phyloP scores from a whole-genome alignment of 2,888 invertebrate genomes.

The Allophyes oxyacanthae region DNA sequence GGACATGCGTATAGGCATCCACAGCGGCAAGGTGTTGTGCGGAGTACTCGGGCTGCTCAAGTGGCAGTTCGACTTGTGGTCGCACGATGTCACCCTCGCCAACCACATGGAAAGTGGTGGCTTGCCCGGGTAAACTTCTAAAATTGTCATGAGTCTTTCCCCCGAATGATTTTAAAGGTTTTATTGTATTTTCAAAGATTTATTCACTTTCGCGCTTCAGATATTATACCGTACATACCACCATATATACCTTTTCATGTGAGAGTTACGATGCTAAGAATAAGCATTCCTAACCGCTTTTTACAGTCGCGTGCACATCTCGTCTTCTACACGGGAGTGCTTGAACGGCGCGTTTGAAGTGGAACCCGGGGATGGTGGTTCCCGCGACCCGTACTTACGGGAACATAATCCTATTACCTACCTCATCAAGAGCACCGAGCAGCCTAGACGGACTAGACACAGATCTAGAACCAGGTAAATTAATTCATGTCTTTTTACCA shows the following conservation, averaged over 20 bases:
- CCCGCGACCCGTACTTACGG: conserved; percentile 94
- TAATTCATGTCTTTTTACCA: conserved; percentile 1
- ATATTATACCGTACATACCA: too few species aligned
- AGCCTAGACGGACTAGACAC: conserved; percentile 89
- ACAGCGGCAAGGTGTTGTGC: conserved; percentile 98
- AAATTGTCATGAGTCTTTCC: too few species aligned
- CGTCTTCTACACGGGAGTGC: conserved; percentile 95
- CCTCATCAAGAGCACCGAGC: conserved; percentile 95
- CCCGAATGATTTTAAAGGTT: too few species aligned
- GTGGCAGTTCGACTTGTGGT: conserved; percentile 98
- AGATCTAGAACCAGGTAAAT: conserved; percentile 72
- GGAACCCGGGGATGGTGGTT: conserved; percentile 96
- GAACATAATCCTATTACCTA: conserved; percentile 96
- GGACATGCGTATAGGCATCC: conserved; percentile 99
- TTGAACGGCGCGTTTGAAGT: conserved; percentile 97
- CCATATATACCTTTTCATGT: too few species aligned
- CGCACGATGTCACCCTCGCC: conserved; percentile 98
- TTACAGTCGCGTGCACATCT: conserved; percentile 97
- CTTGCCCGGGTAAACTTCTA: conserved; percentile 94
- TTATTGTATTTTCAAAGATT: too few species aligned
- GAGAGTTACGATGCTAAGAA: too few species aligned
- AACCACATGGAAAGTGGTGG: conserved; percentile 99
- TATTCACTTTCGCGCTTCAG: too few species aligned
- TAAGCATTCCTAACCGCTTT: neutral
- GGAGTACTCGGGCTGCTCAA: conserved; percentile 97